Evolutionary conservation across 2,888 invertebrate genomes (phyloP), one percentile per base, ranked within the genome.

Genomic region (Galeopsomyia nigrocyanea): DNA sequence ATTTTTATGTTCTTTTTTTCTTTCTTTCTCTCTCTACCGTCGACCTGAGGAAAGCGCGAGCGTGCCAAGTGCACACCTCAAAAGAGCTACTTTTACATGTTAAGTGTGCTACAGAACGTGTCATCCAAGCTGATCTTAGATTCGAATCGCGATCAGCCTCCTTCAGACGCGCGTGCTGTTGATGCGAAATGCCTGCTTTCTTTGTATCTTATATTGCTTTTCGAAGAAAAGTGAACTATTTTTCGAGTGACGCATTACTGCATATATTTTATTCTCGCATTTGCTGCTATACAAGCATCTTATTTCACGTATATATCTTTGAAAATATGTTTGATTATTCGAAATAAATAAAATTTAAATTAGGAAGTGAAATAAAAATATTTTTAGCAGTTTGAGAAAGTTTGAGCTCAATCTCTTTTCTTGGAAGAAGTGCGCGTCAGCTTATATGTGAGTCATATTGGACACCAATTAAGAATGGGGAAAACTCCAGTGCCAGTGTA

Each of bases 91-190:
- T 64, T 73, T 63, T 69, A 57, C 71, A 46, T 62, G 64, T 56
- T 55, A 67, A 68, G 70, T 75, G 72, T 67, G 73, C 74, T 70
- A 75, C 74, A 75, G 76, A 77, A 78, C 77, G 77, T 75, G 79
- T 78, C 79, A 75, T 75, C 75, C 76, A 79, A 76, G 79, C 79
- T 31, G 51, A 39, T 67, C 67, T 31, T 6, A 39, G 78, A 80
- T 77, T 77, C 77, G 80, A 77, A 77, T 79, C 75, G 73, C 76
- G 79, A 77, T 77, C 76, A 26, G 51, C 39, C 16, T 22, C 39
- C 46, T 46, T 39, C 46, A 10, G 39, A 46, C n/a, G 46, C 64
- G n/a, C 64, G 64, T 64, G 55, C 55, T 9, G 14, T 7, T 19
- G 46, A 16, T 64, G 55, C 46, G 19, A 21, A 55, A 63, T 53